A percentile compares a stretch with the other conserved stretches of the same genome.
Evolutionary conservation across 1,140 invertebrate genomes (phyloP).

Genomic region (Pissodes strobi): DNA sequence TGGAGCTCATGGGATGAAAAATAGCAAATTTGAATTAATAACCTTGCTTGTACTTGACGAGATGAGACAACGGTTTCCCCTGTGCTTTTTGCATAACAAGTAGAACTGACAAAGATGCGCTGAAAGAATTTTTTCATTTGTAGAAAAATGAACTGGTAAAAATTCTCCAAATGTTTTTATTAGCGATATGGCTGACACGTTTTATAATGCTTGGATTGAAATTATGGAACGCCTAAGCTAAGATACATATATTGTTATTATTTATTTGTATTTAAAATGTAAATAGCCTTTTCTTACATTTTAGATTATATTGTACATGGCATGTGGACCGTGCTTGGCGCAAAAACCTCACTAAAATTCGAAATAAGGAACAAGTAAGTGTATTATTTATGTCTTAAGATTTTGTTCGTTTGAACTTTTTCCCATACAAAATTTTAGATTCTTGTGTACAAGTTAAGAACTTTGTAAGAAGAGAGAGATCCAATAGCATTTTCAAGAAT

Average conservation of each 20-base stretch:
- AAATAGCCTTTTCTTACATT: neutral
- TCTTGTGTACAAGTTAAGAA: neutral
- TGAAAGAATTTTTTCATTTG: constrained; percentile 21
- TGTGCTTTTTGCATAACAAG: constrained; percentile 33
- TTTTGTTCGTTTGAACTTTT: too few relatives aligned
- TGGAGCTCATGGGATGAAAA: constrained; percentile 26
- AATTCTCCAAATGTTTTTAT: constrained; percentile 29
- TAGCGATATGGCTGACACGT: constrained; percentile 20
- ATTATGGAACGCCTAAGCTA: constrained; percentile 5
- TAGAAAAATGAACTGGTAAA: constrained; percentile 4
- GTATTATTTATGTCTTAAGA: constrained; percentile 5
- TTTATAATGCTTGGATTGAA: constrained; percentile 26
- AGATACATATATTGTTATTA: constrained; percentile 1
- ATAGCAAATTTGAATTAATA: constrained; percentile 26
- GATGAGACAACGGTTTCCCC: constrained; percentile 23
- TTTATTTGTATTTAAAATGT: neutral
- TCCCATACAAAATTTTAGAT: too few relatives aligned
- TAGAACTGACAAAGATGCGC: constrained; percentile 9
- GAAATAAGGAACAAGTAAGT: constrained; percentile 16
- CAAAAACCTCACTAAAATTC: constrained; percentile 16
- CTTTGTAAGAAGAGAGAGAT: neutral
- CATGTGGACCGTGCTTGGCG: constrained; percentile 17
- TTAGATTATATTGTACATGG: too few relatives aligned
- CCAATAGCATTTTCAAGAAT: neutral
- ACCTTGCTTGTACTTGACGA: constrained; percentile 34